A percentile compares a stretch with the other conserved stretches of the same genome.
Conservation (phyloP, 2,888 invertebrate genomes). For the Trissonchulus latispiculum region DNA sequence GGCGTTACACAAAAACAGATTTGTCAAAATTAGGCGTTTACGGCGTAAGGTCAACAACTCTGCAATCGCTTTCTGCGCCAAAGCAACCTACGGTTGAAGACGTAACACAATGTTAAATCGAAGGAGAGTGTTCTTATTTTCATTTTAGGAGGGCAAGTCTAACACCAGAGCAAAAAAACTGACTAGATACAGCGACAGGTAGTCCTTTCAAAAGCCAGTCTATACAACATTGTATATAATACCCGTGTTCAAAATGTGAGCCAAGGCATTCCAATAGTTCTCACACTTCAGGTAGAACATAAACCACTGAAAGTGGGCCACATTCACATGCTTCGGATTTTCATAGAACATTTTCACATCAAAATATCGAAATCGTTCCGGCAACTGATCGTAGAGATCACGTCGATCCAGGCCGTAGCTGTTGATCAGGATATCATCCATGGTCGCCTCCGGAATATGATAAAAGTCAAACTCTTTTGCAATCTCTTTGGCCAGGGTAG, state of each 20-base stretch:
- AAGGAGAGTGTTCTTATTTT: too few species aligned
- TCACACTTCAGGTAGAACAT: constrained; percentile 57
- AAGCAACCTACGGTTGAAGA: too few species aligned
- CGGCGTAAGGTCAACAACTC: too few species aligned
- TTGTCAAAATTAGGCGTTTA: too few species aligned
- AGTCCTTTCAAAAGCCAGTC: too few species aligned
- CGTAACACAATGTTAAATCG: too few species aligned
- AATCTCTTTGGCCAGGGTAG: constrained; percentile 64
- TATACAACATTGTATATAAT: too few species aligned
- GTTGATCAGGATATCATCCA: constrained; percentile 65
- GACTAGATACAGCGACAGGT: too few species aligned
- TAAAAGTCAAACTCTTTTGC: constrained; percentile 76
- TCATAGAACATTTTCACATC: constrained; percentile 65
- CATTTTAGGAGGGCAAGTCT: too few species aligned
- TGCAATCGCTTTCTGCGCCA: too few species aligned
- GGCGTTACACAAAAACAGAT: too few species aligned
- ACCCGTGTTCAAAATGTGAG: constrained; percentile 78
- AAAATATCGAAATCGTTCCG: constrained; percentile 59
- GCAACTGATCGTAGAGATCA: constrained; percentile 60
- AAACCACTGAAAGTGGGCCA: constrained; percentile 60
- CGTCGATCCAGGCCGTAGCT: constrained; percentile 67
- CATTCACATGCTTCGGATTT: constrained; percentile 58
- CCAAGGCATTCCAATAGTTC: constrained; percentile 71
- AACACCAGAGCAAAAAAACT: too few species aligned
- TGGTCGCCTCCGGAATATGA: constrained; percentile 67